Conservation (phyloP, 2,113 vertebrate genomes). For the Gavia stellata region DNA sequence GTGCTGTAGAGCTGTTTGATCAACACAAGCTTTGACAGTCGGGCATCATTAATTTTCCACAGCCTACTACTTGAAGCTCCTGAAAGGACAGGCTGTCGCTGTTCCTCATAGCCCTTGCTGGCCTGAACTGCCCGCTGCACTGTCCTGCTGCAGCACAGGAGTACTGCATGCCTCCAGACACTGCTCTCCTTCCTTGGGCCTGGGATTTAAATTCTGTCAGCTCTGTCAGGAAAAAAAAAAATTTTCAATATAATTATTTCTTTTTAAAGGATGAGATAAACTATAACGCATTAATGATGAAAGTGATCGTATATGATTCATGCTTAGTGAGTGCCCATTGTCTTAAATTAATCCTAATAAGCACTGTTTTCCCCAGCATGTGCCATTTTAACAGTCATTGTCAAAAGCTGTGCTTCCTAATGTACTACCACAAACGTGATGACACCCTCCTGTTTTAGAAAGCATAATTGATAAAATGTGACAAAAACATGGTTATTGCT, state of each 20-base stretch:
- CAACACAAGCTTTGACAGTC: not conserved
- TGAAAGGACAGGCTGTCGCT: not conserved
- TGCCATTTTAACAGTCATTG: not conserved
- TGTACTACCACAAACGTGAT: not conserved
- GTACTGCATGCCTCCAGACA: rapidly evolving
- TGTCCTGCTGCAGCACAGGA: not conserved
- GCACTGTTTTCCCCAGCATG: not conserved
- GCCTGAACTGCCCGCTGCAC: not conserved
- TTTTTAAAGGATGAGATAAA: not conserved
- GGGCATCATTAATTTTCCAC: not conserved
- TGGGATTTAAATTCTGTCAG: not conserved
- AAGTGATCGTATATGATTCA: not conserved
- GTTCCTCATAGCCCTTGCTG: not conserved
- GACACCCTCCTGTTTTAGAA: not conserved
- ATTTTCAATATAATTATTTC: not conserved
- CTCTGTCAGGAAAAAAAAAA: not conserved
- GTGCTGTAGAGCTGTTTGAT: not conserved
- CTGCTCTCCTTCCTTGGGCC: not conserved
- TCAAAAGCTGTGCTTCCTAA: not conserved
- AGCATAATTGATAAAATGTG: conserved; percentile 4
- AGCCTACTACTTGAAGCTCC: not conserved
- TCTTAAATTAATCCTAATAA: conserved; percentile 34
- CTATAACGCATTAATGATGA: not conserved
- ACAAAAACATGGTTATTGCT: not conserved
- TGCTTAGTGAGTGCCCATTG: not conserved